Evolutionary conservation across 2,797 vertebrate species (phyloP).

Genomic region (Acrossocheilus wenchowensis): DNA sequence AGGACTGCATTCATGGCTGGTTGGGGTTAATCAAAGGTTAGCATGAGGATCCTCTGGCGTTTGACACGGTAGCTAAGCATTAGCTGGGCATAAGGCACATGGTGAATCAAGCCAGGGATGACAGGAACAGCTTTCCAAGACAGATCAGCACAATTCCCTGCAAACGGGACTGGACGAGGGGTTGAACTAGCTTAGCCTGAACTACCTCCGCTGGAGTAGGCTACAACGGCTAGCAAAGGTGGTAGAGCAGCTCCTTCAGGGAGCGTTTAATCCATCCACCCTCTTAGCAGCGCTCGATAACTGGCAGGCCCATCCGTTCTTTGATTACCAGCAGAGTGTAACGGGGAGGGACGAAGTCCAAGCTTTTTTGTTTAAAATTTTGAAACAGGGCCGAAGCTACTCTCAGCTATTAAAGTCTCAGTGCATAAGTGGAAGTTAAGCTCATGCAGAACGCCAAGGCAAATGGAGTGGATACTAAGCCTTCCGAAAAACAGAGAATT

Average conservation of each 20-base stretch:
- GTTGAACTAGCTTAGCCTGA: conserved; percentile 5
- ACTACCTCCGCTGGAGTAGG: conserved; percentile 21
- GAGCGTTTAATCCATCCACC: conserved; percentile 73
- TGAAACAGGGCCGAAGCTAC: conserved; percentile 69
- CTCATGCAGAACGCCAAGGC: conserved; percentile 29
- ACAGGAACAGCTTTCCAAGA: conserved; percentile 3
- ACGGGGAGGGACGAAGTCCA: conserved; percentile 62
- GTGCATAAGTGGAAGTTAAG: conserved; percentile 74
- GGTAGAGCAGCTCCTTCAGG: conserved; percentile 73
- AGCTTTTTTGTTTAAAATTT: conserved; percentile 71
- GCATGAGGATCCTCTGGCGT: conserved; percentile 5
- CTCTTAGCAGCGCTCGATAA: conserved; percentile 71
- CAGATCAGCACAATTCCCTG: not conserved
- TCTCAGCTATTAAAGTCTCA: conserved; percentile 74
- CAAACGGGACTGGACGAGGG: not conserved
- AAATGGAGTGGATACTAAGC: conserved; percentile 58
- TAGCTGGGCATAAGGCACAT: conserved; percentile 39
- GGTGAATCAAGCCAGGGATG: not conserved
- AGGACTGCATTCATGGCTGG: conserved; percentile 28
- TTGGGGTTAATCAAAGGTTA: conserved; percentile 40
- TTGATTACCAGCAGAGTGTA: conserved; percentile 76
- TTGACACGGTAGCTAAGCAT: conserved; percentile 42
- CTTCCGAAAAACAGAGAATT: conserved; percentile 38
- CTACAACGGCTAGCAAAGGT: conserved; percentile 52
- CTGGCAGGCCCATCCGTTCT: conserved; percentile 70